Evolutionary conservation across 2,113 vertebrate species (phyloP).

Genomic region (Anolis sagrei): DNA sequence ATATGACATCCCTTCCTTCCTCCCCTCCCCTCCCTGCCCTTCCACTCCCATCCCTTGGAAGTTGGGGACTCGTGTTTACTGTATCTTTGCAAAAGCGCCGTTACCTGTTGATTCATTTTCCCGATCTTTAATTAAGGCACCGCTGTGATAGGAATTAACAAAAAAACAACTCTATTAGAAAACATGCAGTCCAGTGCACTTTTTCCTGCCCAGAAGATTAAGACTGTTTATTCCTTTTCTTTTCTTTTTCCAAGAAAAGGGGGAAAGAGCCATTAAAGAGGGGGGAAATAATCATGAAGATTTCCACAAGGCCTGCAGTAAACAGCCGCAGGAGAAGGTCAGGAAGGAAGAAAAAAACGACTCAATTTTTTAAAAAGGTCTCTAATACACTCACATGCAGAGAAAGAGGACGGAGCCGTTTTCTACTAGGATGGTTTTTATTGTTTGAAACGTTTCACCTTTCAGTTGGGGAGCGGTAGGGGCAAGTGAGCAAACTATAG

Average conservation of each 20-base stretch:
- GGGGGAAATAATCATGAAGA: conserved; percentile 25
- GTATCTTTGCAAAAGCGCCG: conserved; percentile 49
- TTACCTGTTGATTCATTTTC: conserved; percentile 71
- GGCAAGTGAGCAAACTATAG: not conserved
- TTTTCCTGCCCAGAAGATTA: conserved; percentile 73
- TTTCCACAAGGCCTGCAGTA: conserved; percentile 61
- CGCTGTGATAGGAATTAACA: conserved; percentile 74
- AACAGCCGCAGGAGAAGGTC: conserved; percentile 66
- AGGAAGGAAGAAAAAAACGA: conserved; percentile 18
- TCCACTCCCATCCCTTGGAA: conserved; percentile 37
- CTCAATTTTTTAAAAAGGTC: conserved; percentile 56
- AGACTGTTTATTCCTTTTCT: conserved; percentile 50
- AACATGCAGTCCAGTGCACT: conserved; percentile 71
- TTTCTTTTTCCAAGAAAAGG: not conserved
- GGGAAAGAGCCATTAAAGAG: conserved; percentile 61
- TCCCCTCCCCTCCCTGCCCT: not conserved
- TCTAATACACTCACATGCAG: conserved; percentile 58
- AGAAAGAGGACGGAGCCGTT: conserved; percentile 60
- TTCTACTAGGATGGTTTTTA: conserved; percentile 70
- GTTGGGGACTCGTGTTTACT: conserved; percentile 52
- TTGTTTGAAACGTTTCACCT: conserved; percentile 69
- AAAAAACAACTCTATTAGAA: conserved; percentile 71
- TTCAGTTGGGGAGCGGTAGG: conserved; percentile 32
- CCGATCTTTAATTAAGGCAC: conserved; percentile 76
- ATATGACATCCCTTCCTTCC: conserved; percentile 35